A percentile compares a stretch with the other conserved stretches of the same genome.
phyloP scores from a whole-genome alignment of 2,113 vertebrate genomes.

The Crotalus helleri region DNA sequence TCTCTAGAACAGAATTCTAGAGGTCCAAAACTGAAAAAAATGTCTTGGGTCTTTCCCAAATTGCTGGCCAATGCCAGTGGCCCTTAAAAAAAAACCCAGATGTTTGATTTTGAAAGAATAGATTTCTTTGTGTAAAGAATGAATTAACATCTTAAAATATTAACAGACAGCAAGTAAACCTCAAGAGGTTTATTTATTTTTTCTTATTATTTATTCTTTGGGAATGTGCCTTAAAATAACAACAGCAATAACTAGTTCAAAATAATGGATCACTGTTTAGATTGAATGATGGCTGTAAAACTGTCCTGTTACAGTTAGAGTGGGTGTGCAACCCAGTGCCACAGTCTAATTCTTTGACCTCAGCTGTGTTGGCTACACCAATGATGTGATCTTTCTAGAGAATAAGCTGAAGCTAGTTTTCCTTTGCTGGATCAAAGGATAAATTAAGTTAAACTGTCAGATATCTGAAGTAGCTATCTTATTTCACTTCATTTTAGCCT shows the following conservation, averaged over 20 bases:
- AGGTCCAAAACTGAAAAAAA: too few species aligned
- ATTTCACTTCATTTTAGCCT: neutral
- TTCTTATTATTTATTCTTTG: neutral
- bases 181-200: constrained; percentile 61
- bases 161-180: constrained; percentile 68
- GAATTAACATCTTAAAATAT: constrained; percentile 78
- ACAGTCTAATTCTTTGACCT: neutral
- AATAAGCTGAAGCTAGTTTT: neutral
- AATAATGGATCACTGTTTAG: too few species aligned
- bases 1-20: neutral
- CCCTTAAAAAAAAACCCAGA: neutral
- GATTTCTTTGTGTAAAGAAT: constrained; percentile 68
- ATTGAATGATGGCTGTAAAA: too few species aligned
- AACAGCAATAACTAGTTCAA: too few species aligned
- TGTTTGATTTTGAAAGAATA: constrained; percentile 38
- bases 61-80: neutral
- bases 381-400: neutral
- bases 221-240: constrained; percentile 23
- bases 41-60: neutral
- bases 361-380: neutral
- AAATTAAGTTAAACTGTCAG: neutral
- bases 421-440: neutral
- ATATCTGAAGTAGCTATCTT: neutral
- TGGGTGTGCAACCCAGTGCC: neutral
- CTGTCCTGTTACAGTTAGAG: too few species aligned